phyloP scores from a whole-genome alignment of 2,113 vertebrate genomes.

The Hemiscyllium ocellatum region DNA sequence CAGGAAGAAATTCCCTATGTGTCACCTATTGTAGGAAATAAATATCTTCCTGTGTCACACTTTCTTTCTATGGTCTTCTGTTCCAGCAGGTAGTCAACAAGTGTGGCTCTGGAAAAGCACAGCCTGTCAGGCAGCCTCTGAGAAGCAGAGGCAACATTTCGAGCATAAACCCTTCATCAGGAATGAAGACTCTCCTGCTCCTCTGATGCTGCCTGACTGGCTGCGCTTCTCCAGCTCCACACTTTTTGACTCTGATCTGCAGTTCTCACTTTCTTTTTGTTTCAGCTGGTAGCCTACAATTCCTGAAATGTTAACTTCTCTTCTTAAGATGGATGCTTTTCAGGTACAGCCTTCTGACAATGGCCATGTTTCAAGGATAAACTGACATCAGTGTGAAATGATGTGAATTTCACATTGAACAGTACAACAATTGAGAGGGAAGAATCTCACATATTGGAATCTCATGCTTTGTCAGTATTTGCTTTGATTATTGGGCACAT shows the following conservation, averaged over 20 bases:
- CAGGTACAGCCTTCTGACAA: not conserved
- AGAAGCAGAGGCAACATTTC: no score
- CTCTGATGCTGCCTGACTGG: no score
- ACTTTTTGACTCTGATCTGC: no score
- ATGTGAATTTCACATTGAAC: not conserved
- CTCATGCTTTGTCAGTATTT: not conserved
- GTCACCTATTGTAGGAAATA: no score
- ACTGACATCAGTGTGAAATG: not conserved
- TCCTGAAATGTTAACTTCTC: not conserved
- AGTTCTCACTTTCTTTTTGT: no score
- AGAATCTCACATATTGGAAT: not conserved
- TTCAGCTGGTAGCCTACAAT: not conserved
- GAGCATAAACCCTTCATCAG: no score
- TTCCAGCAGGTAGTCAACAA: not conserved
- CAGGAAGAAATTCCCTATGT: not conserved
- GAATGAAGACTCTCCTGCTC: no score
- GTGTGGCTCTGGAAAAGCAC: no score
- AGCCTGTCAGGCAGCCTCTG: no score
- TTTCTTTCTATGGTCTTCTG: not conserved
- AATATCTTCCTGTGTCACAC: not conserved
- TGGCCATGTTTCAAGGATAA: not conserved
- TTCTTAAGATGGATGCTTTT: not conserved
- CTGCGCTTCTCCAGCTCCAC: no score
- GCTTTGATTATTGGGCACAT: not conserved
- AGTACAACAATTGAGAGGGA: not conserved